Conservation (phyloP, 2,113 vertebrate genomes). For the Morone chrysops region DNA sequence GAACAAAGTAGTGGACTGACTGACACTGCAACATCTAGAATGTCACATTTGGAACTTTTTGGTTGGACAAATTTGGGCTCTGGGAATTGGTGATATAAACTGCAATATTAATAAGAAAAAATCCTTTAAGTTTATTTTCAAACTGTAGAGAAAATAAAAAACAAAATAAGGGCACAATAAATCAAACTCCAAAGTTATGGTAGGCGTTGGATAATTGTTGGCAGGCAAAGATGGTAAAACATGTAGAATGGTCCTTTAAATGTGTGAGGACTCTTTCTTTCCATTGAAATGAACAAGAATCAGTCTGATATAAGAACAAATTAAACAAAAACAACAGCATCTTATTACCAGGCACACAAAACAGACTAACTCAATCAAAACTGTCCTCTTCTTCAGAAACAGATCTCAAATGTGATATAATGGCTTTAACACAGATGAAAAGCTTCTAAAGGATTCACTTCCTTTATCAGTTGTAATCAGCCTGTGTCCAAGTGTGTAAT, state of each 20-base stretch:
- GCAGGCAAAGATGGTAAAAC: constrained; percentile 7
- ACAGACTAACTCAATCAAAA: constrained; percentile 49
- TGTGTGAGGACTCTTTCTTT: constrained; percentile 2
- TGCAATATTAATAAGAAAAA: background rate
- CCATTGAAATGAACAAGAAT: constrained; percentile 8
- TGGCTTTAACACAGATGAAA: constrained; percentile 36
- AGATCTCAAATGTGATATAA: constrained; percentile 55
- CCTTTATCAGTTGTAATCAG: constrained; percentile 45
- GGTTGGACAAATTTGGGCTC: background rate
- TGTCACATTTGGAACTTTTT: background rate
- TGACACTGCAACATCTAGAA: background rate
- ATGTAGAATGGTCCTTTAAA: background rate
- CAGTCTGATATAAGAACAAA: background rate
- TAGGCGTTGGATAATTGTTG: background rate
- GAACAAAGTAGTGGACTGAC: background rate
- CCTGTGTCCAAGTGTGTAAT: constrained; percentile 35
- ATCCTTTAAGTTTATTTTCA: background rate
- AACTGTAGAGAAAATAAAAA: background rate
- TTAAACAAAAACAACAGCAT: constrained; percentile 31
- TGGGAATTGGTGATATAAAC: background rate
- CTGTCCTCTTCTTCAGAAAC: constrained; percentile 19
- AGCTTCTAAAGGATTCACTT: constrained; percentile 24
- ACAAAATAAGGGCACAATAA: background rate
- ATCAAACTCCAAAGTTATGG: background rate
- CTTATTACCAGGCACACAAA: constrained; percentile 28